Conservation (phyloP, 2,797 vertebrate genomes). For the Iguana delicatissima region DNA sequence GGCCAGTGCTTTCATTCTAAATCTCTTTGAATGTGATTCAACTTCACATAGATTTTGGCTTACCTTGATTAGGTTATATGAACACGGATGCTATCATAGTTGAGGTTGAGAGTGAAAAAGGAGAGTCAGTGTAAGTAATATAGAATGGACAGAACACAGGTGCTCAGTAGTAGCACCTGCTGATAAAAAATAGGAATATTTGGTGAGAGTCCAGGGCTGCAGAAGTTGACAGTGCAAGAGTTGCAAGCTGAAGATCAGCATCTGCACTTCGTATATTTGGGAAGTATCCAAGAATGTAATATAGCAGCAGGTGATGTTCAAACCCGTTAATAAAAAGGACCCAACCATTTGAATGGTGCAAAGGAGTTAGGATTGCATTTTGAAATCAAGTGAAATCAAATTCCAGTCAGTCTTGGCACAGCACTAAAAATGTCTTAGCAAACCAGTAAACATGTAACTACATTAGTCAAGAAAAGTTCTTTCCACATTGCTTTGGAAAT, state of each 20-base stretch:
- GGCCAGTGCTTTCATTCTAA: not conserved
- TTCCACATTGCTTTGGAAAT: not conserved
- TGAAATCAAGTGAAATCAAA: not conserved
- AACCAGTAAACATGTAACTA: not conserved
- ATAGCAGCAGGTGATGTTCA: not conserved
- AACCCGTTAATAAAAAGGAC: not conserved
- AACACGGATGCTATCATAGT: not conserved
- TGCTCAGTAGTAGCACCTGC: not conserved
- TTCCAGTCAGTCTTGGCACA: not conserved
- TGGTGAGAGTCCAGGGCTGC: not conserved
- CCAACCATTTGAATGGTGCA: not conserved
- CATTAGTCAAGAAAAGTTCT: not conserved
- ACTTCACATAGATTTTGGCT: not conserved
- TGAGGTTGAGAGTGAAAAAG: not conserved
- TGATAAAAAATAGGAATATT: not conserved
- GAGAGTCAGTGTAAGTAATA: not conserved
- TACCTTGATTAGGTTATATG: not conserved
- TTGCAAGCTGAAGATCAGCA: not conserved
- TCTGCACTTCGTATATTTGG: not conserved
- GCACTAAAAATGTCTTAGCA: not conserved
- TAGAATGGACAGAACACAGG: not conserved
- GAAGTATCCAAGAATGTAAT: not conserved
- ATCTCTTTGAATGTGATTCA: not conserved
- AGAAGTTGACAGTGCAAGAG: not conserved
- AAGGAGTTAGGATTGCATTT: not conserved